Conservation (phyloP, 2,113 vertebrate genomes). For the Pyrgilauda ruficollis region DNA sequence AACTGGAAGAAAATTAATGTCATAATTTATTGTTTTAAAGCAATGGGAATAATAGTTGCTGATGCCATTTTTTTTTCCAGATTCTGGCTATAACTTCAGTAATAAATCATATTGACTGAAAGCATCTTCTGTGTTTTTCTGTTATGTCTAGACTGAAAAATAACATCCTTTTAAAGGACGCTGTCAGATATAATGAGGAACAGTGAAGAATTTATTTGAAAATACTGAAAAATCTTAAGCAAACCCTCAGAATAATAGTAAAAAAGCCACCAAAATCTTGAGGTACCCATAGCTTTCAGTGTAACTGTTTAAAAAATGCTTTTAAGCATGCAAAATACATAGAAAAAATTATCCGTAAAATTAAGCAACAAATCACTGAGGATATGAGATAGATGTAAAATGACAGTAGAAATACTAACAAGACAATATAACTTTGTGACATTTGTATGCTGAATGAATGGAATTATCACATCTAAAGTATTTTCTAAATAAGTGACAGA, state of each 20-base stretch:
- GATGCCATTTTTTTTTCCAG: neutral
- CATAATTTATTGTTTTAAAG: neutral
- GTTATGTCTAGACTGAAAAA: neutral
- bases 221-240: neutral
- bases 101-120: neutral
- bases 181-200: neutral
- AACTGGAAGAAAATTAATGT: neutral
- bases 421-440: neutral
- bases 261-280: neutral
- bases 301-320: neutral
- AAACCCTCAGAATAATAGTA: neutral
- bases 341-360: neutral
- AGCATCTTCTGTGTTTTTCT: neutral
- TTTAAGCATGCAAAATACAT: neutral
- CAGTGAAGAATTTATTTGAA: neutral
- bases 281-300: neutral
- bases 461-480: neutral
- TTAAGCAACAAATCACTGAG: neutral
- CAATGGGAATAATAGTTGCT: neutral
- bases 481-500: neutral
- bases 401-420: neutral
- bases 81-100: neutral
- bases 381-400: neutral
- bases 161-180: neutral
- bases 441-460: neutral